Conservation (phyloP, 2,797 vertebrate species). For the Garrulus glandarius region DNA sequence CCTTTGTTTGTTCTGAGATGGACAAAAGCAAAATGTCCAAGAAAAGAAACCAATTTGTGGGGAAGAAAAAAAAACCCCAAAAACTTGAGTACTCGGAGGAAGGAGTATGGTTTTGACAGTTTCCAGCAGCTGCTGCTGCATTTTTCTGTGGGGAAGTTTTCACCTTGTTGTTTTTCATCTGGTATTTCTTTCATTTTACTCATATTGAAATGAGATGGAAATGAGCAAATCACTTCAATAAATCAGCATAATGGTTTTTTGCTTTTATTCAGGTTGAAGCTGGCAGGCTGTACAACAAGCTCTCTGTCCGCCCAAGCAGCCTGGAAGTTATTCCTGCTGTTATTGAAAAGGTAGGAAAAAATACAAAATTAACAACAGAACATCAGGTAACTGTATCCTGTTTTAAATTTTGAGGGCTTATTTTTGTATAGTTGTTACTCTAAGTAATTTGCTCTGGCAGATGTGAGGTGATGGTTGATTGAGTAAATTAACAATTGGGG, state of each 20-base stretch:
- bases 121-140: not conserved
- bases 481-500: not conserved
- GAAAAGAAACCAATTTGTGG: not conserved
- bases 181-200: not conserved
- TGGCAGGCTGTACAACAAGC: slow-evolving; percentile 92
- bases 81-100: accelerated
- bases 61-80: accelerated
- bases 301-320: slow-evolving; percentile 88
- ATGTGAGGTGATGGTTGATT: not conserved
- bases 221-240: not conserved
- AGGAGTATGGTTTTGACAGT: not conserved
- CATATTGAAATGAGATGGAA: not conserved
- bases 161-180: not conserved
- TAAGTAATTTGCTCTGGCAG: not conserved
- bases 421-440: not conserved
- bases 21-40: not conserved
- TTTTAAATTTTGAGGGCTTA: not conserved
- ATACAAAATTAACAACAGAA: not conserved
- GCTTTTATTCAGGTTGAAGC: slow-evolving; percentile 86
- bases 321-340: slow-evolving; percentile 86
- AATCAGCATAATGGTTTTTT: not conserved
- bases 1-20: not conserved
- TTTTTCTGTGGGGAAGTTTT: not conserved
- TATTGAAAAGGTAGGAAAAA: slow-evolving; percentile 88
- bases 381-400: not conserved